Percentiles rank a stretch among this genome's conserved stretches.
These are phyloP conservation scores for Antechinus flavipes DNA, from an alignment of 2,113 vertebrate genomes.

Conservation along the genomic window DNA sequence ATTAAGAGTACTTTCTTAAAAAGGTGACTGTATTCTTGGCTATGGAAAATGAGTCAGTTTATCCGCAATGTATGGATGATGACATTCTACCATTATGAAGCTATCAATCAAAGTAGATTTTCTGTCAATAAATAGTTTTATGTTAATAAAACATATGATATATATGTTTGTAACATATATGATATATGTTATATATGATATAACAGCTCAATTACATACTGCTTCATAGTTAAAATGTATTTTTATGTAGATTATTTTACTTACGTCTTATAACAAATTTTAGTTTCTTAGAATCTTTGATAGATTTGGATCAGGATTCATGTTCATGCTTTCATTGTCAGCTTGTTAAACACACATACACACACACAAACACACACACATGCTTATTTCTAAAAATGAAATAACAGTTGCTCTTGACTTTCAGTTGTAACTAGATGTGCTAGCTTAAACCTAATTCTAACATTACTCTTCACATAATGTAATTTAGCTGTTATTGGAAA, in stretches of 20 bases:
- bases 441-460: constrained; percentile 52
- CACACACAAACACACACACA: background rate
- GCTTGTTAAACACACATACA: background rate
- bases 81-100: constrained; percentile 38
- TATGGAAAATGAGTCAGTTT: constrained; percentile 62
- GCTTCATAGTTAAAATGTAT: background rate
- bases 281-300: background rate
- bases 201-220: background rate
- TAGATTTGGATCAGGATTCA: background rate
- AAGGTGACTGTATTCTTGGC: constrained; percentile 40
- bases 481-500: constrained; percentile 49
- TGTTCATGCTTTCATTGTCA: background rate
- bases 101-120: constrained; percentile 44
- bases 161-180: too few relatives aligned
- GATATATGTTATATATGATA: background rate
- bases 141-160: background rate
- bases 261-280: background rate
- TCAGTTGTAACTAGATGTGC: background rate
- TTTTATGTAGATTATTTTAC: background rate
- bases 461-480: constrained; percentile 47
- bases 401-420: background rate
- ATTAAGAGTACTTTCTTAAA: constrained; percentile 72
- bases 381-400: background rate
- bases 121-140: constrained; percentile 49
- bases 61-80: constrained; percentile 53